Evolutionary conservation across 2,888 invertebrate species (phyloP).

Genomic region (Apomyelois bistriatella): DNA sequence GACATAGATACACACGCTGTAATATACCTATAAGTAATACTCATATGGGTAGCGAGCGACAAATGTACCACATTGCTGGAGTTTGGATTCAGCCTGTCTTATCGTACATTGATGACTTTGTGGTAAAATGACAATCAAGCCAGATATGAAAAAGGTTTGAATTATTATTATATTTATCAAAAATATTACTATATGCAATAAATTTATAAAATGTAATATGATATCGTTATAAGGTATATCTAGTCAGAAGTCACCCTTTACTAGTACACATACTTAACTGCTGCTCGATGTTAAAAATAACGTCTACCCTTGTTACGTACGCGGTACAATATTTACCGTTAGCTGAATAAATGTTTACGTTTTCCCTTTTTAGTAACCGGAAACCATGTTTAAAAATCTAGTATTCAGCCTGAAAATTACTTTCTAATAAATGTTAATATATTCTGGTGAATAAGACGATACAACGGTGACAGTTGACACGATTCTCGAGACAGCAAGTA

Average conservation of each 20-base stretch:
- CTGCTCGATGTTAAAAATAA: conserved; percentile 7
- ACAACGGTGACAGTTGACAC: conserved; percentile 2
- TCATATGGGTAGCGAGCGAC: too few species aligned
- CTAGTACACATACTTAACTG: neutral
- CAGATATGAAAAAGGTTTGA: too few species aligned
- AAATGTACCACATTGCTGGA: too few species aligned
- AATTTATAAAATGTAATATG: too few species aligned
- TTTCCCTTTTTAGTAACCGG: conserved; percentile 11
- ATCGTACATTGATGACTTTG: too few species aligned
- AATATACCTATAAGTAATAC: too few species aligned
- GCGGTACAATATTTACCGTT: conserved; percentile 8
- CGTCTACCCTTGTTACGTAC: conserved; percentile 8
- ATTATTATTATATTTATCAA: too few species aligned
- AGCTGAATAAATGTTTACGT: conserved; percentile 12
- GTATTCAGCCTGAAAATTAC: conserved; percentile 8
- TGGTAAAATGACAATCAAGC: too few species aligned
- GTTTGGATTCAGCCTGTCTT: too few species aligned
- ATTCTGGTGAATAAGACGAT: conserved; percentile 1
- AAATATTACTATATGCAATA: too few species aligned
- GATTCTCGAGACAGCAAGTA: neutral
- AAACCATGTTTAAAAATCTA: neutral
- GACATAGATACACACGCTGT: too few species aligned
- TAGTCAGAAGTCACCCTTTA: neutral
- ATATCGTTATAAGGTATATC: too few species aligned
- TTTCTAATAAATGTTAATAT: conserved; percentile 12